Evolutionary conservation across 2,113 vertebrate species (phyloP).

Genomic region (Sclerurus mexicanus): DNA sequence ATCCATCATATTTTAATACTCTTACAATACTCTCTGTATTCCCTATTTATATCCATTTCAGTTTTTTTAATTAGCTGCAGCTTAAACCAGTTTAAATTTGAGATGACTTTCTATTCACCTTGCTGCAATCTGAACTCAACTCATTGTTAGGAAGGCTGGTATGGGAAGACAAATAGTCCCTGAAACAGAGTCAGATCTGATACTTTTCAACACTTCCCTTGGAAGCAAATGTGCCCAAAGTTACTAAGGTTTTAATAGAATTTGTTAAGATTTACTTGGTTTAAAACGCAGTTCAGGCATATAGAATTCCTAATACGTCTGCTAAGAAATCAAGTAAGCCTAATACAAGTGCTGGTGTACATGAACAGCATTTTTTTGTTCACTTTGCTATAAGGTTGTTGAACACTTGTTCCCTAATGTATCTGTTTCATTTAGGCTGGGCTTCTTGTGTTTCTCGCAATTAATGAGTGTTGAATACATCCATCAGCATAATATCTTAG

Average conservation of each 20-base stretch:
- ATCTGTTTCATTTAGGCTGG: neutral
- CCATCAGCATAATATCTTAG: neutral
- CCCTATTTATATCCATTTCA: neutral
- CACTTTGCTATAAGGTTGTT: neutral
- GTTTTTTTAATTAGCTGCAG: neutral
- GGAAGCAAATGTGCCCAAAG: neutral
- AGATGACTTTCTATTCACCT: neutral
- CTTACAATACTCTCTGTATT: neutral
- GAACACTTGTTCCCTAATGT: neutral
- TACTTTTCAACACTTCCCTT: neutral
- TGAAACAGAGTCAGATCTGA: neutral
- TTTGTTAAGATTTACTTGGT: neutral
- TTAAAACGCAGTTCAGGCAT: constrained; percentile 25
- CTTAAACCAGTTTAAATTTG: neutral
- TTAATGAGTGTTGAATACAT: neutral
- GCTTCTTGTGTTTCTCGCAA: neutral
- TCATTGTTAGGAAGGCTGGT: neutral
- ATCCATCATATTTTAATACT: neutral
- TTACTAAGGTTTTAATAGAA: neutral
- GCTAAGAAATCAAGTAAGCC: neutral
- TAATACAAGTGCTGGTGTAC: neutral
- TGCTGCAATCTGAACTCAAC: neutral
- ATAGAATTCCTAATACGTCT: neutral
- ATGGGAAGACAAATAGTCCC: neutral
- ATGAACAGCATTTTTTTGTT: neutral